phyloP scores from a whole-genome alignment of 2,113 vertebrate genomes.

The Pseudopipra pipra region DNA sequence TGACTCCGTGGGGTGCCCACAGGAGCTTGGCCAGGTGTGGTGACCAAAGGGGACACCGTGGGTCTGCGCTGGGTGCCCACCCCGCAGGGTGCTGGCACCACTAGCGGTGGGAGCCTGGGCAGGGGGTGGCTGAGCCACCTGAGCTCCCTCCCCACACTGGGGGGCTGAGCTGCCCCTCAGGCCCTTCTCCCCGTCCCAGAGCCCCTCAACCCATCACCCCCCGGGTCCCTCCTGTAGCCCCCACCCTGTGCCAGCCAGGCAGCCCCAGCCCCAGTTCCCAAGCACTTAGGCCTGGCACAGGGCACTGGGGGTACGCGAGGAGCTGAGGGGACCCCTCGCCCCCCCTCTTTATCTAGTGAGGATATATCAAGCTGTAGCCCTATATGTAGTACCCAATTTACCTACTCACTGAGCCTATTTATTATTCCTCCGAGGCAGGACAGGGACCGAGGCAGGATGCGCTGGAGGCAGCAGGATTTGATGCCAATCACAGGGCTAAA shows the following conservation, averaged over 20 bases:
- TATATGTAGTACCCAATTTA: slow-evolving; percentile 49
- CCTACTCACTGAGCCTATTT: slow-evolving; percentile 67
- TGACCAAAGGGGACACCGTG: not conserved
- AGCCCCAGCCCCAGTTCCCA: not conserved
- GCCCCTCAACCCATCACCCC: not conserved
- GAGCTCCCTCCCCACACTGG: not conserved
- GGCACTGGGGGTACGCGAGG: not conserved
- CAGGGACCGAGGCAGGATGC: slow-evolving; percentile 5
- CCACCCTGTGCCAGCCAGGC: not conserved
- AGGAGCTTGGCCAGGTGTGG: not conserved
- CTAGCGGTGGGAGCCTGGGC: not conserved
- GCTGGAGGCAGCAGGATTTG: not conserved
- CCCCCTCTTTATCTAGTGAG: slow-evolving; percentile 41
- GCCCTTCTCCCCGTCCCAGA: not conserved
- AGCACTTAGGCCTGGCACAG: not conserved
- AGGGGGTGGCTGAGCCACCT: slow-evolving; percentile 34
- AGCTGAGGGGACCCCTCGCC: not conserved
- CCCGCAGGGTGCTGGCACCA: slow-evolving; percentile 53
- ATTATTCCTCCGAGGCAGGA: slow-evolving; percentile 51
- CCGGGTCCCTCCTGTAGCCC: not conserved
- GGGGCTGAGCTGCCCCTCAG: not conserved
- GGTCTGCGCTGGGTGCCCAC: not conserved
- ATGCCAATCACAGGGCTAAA: not conserved
- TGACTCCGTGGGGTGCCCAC: fast-evolving
- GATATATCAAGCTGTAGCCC: slow-evolving; percentile 62